phyloP scores from a whole-genome alignment of 2,797 vertebrate species.

The Catharus ustulatus region DNA sequence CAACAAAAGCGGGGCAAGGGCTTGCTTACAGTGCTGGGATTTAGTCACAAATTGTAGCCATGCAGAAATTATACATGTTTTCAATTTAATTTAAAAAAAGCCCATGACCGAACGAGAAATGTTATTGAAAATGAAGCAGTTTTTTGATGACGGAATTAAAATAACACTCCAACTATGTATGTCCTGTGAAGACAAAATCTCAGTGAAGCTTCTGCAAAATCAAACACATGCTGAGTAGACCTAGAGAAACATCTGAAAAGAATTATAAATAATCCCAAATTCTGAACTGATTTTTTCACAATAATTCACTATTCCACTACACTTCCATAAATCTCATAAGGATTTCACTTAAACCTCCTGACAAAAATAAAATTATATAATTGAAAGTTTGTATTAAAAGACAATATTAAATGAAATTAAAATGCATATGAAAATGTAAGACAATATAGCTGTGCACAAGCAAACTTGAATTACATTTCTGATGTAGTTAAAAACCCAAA shows the following conservation, averaged over 20 bases:
- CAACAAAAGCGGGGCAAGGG: neutral
- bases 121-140: neutral
- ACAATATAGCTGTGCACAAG: neutral
- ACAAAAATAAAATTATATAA: neutral
- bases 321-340: neutral
- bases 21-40: neutral
- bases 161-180: neutral
- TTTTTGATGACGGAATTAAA: neutral
- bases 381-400: neutral
- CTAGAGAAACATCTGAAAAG: neutral
- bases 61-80: neutral
- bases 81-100: neutral
- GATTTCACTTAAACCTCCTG: neutral
- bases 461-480: neutral
- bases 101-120: rapidly evolving
- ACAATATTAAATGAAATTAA: neutral
- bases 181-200: neutral
- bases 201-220: neutral
- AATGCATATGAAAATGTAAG: neutral
- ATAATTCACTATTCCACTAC: neutral
- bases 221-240: neutral
- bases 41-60: neutral
- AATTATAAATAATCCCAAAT: neutral
- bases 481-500: neutral
- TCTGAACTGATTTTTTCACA: neutral